phyloP scores from a whole-genome alignment of 2,888 invertebrate genomes.

The Glaucopsyche alexis region DNA sequence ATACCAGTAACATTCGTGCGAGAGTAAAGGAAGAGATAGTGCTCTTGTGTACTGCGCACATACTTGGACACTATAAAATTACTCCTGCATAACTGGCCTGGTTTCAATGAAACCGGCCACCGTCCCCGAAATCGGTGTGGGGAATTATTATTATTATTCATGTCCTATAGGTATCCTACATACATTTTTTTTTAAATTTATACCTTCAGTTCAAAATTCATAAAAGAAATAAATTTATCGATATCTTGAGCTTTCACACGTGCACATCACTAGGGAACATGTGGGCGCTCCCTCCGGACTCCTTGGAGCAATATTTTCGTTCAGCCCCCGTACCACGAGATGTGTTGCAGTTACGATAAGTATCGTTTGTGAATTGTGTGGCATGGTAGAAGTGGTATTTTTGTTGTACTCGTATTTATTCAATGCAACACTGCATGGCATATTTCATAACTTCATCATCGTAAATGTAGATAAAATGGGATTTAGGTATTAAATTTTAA shows the following conservation, averaged over 20 bases:
- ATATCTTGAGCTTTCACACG: constrained; percentile 26
- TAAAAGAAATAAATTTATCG: constrained; percentile 35
- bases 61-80: too few species aligned
- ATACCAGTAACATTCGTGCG: too few species aligned
- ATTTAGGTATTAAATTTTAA: too few species aligned
- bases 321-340: constrained; percentile 61
- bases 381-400: constrained; percentile 28
- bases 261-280: constrained; percentile 62
- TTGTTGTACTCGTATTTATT: neutral
- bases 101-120: too few species aligned
- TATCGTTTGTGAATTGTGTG: constrained; percentile 31
- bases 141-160: too few species aligned
- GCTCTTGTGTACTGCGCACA: too few species aligned
- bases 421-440: neutral
- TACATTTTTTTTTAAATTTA: too few species aligned
- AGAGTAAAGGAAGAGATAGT: too few species aligned
- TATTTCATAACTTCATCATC: neutral
- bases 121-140: too few species aligned
- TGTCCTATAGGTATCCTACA: too few species aligned
- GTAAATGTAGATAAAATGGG: too few species aligned
- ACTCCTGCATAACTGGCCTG: too few species aligned
- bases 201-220: neutral
- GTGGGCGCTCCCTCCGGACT: constrained; percentile 74
- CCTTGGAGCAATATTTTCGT: constrained; percentile 75
- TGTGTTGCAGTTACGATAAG: constrained; percentile 26